These are phyloP conservation scores for Aromia moschata DNA, from an alignment of 2,888 invertebrate genomes.

Conservation along the genomic window DNA sequence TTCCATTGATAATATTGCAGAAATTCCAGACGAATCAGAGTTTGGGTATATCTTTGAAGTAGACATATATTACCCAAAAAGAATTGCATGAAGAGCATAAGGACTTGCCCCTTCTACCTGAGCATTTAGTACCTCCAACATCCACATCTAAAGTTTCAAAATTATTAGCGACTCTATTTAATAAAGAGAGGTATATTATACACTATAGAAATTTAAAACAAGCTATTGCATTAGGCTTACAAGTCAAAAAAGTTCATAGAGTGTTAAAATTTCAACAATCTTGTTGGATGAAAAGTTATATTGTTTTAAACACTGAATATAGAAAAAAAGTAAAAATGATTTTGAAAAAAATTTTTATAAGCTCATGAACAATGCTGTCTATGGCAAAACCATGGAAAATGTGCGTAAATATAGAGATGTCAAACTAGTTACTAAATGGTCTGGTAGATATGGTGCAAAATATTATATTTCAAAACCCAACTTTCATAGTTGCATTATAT, in stretches of 20 bases:
- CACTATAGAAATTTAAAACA: conserved; percentile 1
- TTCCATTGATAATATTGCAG: neutral
- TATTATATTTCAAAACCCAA: conserved; percentile 37
- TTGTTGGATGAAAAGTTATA: neutral
- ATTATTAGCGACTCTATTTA: conserved; percentile 1
- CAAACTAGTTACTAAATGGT: conserved; percentile 17
- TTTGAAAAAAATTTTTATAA: conserved; percentile 39
- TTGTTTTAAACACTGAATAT: neutral
- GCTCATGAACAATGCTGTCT: conserved; percentile 37
- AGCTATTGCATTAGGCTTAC: neutral
- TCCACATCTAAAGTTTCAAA: neutral
- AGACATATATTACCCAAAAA: conserved; percentile 1
- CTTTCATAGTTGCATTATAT: conserved; percentile 28
- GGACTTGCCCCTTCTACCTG: neutral
- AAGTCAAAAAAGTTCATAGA: neutral
- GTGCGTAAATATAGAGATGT: conserved; percentile 30
- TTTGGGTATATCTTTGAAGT: neutral
- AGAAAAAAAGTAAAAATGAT: conserved; percentile 32
- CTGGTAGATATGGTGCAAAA: conserved; percentile 29
- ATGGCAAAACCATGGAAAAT: conserved; percentile 39
- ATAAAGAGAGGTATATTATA: neutral
- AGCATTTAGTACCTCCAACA: neutral
- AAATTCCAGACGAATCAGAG: neutral
- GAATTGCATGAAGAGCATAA: neutral
- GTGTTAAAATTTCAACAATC: neutral